phyloP scores from a whole-genome alignment of 2,888 invertebrate species.

The Eurytoma californica region DNA sequence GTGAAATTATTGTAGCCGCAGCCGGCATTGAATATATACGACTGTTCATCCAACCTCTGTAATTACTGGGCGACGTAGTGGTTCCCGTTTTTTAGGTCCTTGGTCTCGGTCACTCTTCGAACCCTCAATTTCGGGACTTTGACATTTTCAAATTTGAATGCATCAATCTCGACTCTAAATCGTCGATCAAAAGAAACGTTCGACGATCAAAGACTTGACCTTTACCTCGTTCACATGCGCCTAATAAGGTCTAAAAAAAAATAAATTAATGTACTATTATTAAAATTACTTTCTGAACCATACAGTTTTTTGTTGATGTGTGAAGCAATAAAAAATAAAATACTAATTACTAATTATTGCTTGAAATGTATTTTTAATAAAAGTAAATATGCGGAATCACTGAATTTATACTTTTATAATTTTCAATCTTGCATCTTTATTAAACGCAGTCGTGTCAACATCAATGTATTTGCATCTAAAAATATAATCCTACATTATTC shows the following conservation, averaged over 20 bases:
- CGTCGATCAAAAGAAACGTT: conserved; percentile 39
- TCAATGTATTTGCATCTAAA: no score
- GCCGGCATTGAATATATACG: conserved; percentile 25
- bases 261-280: not conserved
- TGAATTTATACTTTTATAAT: no score
- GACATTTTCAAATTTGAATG: conserved; percentile 53
- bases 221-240: conserved; percentile 20
- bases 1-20: conserved; percentile 28
- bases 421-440: no score
- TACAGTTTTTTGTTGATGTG: no score
- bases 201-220: conserved; percentile 30
- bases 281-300: no score
- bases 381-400: no score
- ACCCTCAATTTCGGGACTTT: conserved; percentile 40
- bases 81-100: conserved; percentile 21
- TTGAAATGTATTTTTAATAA: not conserved
- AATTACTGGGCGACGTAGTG: conserved; percentile 12
- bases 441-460: no score
- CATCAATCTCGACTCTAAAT: conserved; percentile 42
- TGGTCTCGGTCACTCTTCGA: conserved; percentile 31
- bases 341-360: no score
- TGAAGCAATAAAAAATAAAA: no score
- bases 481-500: no score
- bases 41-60: not conserved
- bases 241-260: not conserved